These are phyloP conservation scores for Amazona vittata DNA, from an alignment of 2,113 vertebrate genomes.

Conservation along the genomic window DNA sequence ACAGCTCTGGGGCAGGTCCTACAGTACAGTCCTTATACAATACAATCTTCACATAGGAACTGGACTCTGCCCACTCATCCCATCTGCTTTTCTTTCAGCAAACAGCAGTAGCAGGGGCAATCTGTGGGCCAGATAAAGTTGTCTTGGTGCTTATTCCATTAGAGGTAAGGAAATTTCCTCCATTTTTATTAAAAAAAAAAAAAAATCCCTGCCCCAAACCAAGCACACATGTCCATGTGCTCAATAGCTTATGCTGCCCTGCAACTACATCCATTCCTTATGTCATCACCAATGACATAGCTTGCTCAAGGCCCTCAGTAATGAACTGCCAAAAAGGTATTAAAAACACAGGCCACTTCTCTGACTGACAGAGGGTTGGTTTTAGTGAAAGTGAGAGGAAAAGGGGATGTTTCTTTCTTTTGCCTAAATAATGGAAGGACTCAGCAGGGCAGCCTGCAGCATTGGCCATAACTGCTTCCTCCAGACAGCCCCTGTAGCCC, in stretches of 20 bases:
- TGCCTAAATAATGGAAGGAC: background rate
- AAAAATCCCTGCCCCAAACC: background rate
- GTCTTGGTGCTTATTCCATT: background rate
- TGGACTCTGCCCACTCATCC: background rate
- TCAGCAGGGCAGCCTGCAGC: background rate
- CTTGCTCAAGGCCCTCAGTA: background rate
- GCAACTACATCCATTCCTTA: background rate
- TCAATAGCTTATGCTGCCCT: background rate
- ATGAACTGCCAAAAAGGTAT: conserved; percentile 2
- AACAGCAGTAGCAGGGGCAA: background rate
- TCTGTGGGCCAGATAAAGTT: background rate
- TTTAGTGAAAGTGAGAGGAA: background rate
- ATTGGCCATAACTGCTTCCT: background rate
- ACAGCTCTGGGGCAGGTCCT: conserved; percentile 6
- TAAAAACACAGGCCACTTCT: background rate
- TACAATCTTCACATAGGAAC: background rate
- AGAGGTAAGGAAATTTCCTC: background rate
- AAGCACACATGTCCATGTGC: background rate
- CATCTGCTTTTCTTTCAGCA: background rate
- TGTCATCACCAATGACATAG: background rate
- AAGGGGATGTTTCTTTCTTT: background rate
- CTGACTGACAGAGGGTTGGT: background rate
- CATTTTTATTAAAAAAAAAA: background rate
- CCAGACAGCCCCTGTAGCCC: background rate
- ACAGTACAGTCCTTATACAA: background rate